These are phyloP conservation scores for Tenthredo mesomela DNA, from an alignment of 2,888 invertebrate genomes.

Conservation along the genomic window DNA sequence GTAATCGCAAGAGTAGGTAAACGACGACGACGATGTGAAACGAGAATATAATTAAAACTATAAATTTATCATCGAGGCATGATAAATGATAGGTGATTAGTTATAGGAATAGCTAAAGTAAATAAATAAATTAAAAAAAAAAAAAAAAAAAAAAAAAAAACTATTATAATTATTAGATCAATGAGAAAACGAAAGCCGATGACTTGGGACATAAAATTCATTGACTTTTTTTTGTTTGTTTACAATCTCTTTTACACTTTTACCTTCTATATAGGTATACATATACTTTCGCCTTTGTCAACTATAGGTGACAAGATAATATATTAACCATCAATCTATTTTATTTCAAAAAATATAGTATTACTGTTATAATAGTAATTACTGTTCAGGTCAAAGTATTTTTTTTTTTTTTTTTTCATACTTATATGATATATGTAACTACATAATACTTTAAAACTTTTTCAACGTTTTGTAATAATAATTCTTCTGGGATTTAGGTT, in stretches of 20 bases:
- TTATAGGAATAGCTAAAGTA: too few relatives aligned
- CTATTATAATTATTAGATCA: background rate
- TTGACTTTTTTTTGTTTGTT: background rate
- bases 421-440: too few relatives aligned
- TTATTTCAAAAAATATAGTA: background rate
- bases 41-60: background rate
- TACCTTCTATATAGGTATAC: background rate
- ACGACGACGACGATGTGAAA: background rate
- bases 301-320: background rate
- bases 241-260: background rate
- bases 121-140: too few relatives aligned
- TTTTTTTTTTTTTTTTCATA: background rate
- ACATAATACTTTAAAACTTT: background rate
- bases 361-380: background rate
- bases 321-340: background rate
- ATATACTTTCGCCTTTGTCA: background rate
- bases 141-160: background rate
- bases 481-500: constrained; percentile 18
- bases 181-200: constrained; percentile 24
- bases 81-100: background rate
- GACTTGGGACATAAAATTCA: background rate
- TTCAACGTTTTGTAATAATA: background rate
- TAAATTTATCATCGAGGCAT: background rate
- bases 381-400: background rate
- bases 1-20: background rate